Conservation (phyloP, 2,797 vertebrate genomes). For the Nannoperca australis region DNA sequence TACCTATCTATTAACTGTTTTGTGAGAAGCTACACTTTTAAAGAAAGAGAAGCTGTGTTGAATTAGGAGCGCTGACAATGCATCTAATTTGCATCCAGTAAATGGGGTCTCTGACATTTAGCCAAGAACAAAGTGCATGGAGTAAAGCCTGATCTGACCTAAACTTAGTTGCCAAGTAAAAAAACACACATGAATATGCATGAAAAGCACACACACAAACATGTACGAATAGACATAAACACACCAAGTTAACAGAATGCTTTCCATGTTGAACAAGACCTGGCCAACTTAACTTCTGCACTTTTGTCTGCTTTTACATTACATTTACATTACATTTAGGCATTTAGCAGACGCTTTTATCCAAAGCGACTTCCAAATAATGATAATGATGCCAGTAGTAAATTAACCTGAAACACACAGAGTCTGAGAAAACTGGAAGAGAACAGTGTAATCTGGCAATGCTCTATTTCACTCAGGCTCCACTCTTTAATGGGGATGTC, state of each 20-base stretch:
- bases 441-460: slow-evolving; percentile 6
- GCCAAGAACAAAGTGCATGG: slow-evolving; percentile 76
- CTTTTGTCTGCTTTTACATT: slow-evolving; percentile 15
- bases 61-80: slow-evolving; percentile 72
- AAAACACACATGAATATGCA: slow-evolving; percentile 13
- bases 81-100: slow-evolving; percentile 76
- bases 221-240: not conserved
- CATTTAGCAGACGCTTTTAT: too few relatives aligned
- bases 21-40: slow-evolving; percentile 53
- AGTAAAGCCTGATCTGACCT: slow-evolving; percentile 63
- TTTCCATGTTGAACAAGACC: slow-evolving; percentile 35
- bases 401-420: slow-evolving; percentile 26
- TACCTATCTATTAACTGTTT: slow-evolving; percentile 54
- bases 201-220: slow-evolving; percentile 19
- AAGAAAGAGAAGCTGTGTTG: slow-evolving; percentile 51
- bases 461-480: slow-evolving; percentile 10
- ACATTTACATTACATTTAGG: too few relatives aligned
- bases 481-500: slow-evolving; percentile 24
- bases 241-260: not conserved
- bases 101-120: slow-evolving; percentile 77
- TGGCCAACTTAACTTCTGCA: slow-evolving; percentile 28
- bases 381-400: slow-evolving; percentile 3
- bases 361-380: too few relatives aligned
- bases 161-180: slow-evolving; percentile 46
- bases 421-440: not conserved